Evolutionary conservation across 2,888 invertebrate species (phyloP), one percentile per base, ranked within the genome.

Genomic region (Lasioglossum morio): DNA sequence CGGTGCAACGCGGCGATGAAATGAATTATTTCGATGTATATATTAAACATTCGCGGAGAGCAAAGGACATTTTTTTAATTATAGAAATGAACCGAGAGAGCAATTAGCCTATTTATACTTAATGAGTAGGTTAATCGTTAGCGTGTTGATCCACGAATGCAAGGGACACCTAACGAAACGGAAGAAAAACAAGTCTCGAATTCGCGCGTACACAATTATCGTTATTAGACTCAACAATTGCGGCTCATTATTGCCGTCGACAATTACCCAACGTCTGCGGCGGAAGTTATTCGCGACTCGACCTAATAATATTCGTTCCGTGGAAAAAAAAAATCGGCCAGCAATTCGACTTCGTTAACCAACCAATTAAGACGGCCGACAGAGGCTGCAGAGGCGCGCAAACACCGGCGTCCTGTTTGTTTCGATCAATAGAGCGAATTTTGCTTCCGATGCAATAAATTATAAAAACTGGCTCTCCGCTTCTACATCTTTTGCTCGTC

Each of bases 391-490:
- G 27, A 23, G 53, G 5, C 60, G 60, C 60, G 14, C 60, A 60
- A 60, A 60, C 60, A 60, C 30, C 60, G 27, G 34, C 34, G 66
- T 8, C 19, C 53, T 10, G 16, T 34, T 63, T 66, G 34, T 34
- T 66, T 66, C 34, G 34, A 66, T 66, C 66, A 66, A 66, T 60
- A 60, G 60, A 66, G 34, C 66, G 30, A 19, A 66, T 66, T 66
- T 8, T 66, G 30, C 66, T 66, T 66, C 30, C 66, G 66, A 66
- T 19, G 66, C 66, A 66, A 66, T 8, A 34, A 66, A 16, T 60
- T 60, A 27, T 34, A 34, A 66, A 66, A 30, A 30, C 30, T 19
- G 30, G 23, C 19, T 48, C 7, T 23, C 23, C 23, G 10, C 19
- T 48, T 14, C 60, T 60, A 5, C 30, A 66, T 30, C 66, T 8